phyloP scores from a whole-genome alignment of 1,140 invertebrate species.

The Muscidifurax raptorellus region DNA sequence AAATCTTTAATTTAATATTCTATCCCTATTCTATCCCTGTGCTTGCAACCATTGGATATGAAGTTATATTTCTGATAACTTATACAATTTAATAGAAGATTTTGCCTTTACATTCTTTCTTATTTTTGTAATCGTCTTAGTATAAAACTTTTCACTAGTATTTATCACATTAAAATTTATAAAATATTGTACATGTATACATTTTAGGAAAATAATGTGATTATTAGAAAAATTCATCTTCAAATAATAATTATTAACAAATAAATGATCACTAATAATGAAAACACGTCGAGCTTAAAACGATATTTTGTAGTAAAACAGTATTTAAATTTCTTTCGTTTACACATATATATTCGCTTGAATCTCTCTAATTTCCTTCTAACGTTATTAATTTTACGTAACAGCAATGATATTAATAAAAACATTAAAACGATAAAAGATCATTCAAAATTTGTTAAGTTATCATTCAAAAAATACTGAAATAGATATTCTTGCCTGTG shows the following conservation, averaged over 20 bases:
- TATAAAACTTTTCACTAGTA: not conserved
- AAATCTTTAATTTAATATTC: not conserved
- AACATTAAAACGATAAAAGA: not conserved
- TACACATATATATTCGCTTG: not conserved
- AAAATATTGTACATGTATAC: too few relatives aligned
- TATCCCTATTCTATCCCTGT: not conserved
- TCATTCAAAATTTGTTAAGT: not conserved
- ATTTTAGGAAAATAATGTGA: too few relatives aligned
- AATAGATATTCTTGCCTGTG: not conserved
- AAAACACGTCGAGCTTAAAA: not conserved
- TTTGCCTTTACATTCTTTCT: not conserved
- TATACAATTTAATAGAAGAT: not conserved
- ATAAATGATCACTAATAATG: not conserved
- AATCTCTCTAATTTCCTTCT: not conserved
- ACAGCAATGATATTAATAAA: not conserved
- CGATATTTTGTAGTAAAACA: not conserved
- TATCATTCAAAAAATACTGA: constrained; percentile 23
- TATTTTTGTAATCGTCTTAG: not conserved
- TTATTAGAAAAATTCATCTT: too few relatives aligned
- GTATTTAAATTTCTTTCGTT: not conserved
- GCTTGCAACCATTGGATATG: too few relatives aligned
- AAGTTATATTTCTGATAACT: too few relatives aligned
- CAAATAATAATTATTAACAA: not conserved
- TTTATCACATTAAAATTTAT: not conserved
- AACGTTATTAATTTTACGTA: not conserved